These are phyloP conservation scores for Thryonomys swinderianus DNA, from an alignment of 2,113 vertebrate genomes.

Conservation along the genomic window DNA sequence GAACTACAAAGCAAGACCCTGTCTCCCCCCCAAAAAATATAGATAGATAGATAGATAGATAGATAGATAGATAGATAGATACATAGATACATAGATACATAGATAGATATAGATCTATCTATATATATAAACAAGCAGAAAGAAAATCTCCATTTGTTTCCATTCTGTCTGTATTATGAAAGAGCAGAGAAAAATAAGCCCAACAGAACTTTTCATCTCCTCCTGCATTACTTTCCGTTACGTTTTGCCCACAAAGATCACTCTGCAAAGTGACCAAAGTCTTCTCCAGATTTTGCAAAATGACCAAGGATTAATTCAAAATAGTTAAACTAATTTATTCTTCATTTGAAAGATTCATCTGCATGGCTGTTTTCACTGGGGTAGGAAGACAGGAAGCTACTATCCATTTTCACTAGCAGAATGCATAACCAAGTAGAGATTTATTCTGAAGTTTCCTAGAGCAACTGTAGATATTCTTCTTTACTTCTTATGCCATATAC, in stretches of 20 bases:
- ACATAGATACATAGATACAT: no score
- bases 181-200: slow-evolving; percentile 54
- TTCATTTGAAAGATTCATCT: slow-evolving; percentile 50
- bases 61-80: no score
- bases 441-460: slow-evolving; percentile 73
- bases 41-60: no score
- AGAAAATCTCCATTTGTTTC: slow-evolving; percentile 37
- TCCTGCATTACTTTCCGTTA: not conserved
- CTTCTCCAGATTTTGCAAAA: slow-evolving; percentile 62
- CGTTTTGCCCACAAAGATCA: not conserved
- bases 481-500: slow-evolving; percentile 72
- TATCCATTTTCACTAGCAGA: slow-evolving; percentile 68
- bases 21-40: no score
- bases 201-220: slow-evolving; percentile 55
- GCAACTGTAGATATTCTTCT: slow-evolving; percentile 63
- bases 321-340: slow-evolving; percentile 62
- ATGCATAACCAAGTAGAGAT: slow-evolving; percentile 52
- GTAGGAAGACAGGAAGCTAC: slow-evolving; percentile 45
- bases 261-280: slow-evolving; percentile 71
- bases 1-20: no score
- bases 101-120: no score
- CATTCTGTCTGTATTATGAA: slow-evolving; percentile 39
- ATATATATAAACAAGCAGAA: no score
- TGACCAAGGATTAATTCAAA: slow-evolving; percentile 66
- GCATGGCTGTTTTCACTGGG: slow-evolving; percentile 57